A percentile compares a stretch with the other conserved stretches of the same genome.
phyloP scores from a whole-genome alignment of 2,888 invertebrate genomes.

The Eurytoma californica region DNA sequence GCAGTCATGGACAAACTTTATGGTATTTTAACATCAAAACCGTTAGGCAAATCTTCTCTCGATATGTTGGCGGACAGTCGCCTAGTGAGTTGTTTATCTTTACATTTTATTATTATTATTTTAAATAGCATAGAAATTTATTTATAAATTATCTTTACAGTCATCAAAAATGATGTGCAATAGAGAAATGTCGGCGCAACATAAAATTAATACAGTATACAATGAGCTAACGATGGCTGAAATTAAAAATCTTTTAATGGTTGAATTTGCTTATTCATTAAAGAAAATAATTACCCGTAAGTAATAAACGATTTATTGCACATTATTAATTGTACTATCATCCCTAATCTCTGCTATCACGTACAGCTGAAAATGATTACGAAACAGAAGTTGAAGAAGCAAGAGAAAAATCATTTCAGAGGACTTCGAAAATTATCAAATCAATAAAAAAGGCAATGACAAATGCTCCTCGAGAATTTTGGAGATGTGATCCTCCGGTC shows the following conservation, averaged over 20 bases:
- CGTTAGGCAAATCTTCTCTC: neutral
- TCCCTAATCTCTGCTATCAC: neutral
- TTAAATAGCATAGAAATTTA: neutral
- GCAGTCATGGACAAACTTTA: neutral
- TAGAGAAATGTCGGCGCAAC: neutral
- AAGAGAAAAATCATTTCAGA: neutral
- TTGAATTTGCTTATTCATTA: constrained; percentile 23
- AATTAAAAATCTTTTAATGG: constrained; percentile 12
- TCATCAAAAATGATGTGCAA: constrained; percentile 5
- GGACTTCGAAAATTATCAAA: neutral
- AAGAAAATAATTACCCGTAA: constrained; percentile 5
- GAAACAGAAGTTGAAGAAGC: neutral
- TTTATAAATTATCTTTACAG: too few species aligned
- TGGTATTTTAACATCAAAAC: neutral
- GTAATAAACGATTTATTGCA: neutral
- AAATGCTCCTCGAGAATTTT: constrained; percentile 10
- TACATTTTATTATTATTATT: neutral
- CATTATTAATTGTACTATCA: neutral
- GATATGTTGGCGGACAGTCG: neutral
- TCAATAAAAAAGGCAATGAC: constrained; percentile 9
- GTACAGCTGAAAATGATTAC: neutral
- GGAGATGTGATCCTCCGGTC: constrained; percentile 7
- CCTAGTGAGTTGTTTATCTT: constrained; percentile 2
- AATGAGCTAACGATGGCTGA: constrained; percentile 4
- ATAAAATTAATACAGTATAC: constrained; percentile 1